Evolutionary conservation across 1,140 invertebrate species (phyloP).

Genomic region (Ceratosolen solmsi): DNA sequence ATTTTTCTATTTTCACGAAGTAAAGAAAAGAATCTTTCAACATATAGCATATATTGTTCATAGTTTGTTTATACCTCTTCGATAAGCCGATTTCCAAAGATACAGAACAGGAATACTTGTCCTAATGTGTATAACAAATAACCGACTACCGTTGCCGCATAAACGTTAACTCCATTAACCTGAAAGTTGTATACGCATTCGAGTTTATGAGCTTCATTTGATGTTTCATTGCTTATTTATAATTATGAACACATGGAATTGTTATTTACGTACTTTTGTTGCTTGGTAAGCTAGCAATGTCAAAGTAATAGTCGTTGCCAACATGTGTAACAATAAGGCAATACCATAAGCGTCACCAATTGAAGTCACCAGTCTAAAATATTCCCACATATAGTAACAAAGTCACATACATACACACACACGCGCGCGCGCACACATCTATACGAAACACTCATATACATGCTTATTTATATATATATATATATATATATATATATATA

Average conservation of each 20-base stretch:
- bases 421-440: too few relatives aligned
- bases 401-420: too few relatives aligned
- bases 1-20: too few relatives aligned
- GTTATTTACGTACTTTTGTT: constrained; percentile 78
- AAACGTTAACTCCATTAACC: constrained; percentile 83
- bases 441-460: too few relatives aligned
- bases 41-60: too few relatives aligned
- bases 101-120: constrained; percentile 89
- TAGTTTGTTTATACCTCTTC: constrained; percentile 84
- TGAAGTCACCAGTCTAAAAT: constrained; percentile 80
- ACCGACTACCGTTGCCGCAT: constrained; percentile 83
- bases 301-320: constrained; percentile 86
- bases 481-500: too few relatives aligned
- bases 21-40: too few relatives aligned
- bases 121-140: constrained; percentile 85
- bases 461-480: too few relatives aligned
- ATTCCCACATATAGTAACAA: too few relatives aligned
- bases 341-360: constrained; percentile 87
- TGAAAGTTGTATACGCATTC: constrained; percentile 57
- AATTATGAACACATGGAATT: not conserved
- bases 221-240: not conserved
- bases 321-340: constrained; percentile 86
- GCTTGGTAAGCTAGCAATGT: constrained; percentile 88
- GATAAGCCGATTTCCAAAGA: constrained; percentile 87
- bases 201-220: not conserved